Evolutionary conservation across 2,113 vertebrate species (phyloP).

Genomic region (Otus sunia): DNA sequence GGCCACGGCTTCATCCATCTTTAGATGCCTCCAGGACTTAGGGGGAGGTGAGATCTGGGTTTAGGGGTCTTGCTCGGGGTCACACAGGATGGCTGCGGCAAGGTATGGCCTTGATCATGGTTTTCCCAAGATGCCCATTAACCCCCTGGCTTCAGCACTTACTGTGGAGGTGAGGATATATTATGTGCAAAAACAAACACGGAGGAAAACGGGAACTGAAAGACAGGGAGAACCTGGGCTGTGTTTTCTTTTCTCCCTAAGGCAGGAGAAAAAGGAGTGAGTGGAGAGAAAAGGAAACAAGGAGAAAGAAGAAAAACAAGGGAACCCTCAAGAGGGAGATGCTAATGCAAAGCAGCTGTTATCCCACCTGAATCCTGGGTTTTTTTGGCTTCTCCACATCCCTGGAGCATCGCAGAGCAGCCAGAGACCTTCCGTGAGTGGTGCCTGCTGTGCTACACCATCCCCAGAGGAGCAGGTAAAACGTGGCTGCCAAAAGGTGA

Average conservation of each 20-base stretch:
- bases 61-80: not conserved
- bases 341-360: constrained; percentile 28
- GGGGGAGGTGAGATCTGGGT: not conserved
- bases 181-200: not conserved
- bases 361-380: not conserved
- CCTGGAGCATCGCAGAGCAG: not conserved
- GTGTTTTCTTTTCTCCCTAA: not conserved
- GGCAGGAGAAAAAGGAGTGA: not conserved
- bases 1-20: not conserved
- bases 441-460: not conserved
- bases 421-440: rapidly evolving
- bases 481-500: not conserved
- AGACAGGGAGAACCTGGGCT: constrained; percentile 2
- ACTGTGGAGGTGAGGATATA: not conserved
- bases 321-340: not conserved
- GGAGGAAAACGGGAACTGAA: not conserved
- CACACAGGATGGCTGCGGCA: rapidly evolving
- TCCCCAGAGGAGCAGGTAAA: not conserved
- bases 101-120: not conserved
- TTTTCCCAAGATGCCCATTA: not conserved
- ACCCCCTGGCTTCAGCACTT: not conserved
- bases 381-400: not conserved
- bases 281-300: not conserved
- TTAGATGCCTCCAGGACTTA: not conserved
- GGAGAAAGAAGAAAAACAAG: not conserved